These are phyloP conservation scores for Nebria salina DNA, from an alignment of 2,888 invertebrate species.

Conservation along the genomic window DNA sequence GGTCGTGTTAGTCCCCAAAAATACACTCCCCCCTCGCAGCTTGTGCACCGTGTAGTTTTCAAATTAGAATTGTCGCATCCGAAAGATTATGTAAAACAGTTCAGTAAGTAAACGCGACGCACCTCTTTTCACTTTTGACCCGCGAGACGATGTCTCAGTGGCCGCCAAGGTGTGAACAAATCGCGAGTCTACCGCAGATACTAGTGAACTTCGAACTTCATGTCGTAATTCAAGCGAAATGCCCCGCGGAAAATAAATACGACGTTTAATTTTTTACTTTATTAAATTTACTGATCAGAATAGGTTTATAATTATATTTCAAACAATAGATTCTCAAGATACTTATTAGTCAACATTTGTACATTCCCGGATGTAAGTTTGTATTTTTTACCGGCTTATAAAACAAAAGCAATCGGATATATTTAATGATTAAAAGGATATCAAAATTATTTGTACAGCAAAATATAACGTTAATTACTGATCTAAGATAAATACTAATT, in stretches of 20 bases:
- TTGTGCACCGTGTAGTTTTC: conserved; percentile 14
- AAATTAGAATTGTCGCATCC: conserved; percentile 38
- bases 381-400: background rate
- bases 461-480: too few species aligned
- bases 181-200: background rate
- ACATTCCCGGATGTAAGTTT: background rate
- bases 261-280: background rate
- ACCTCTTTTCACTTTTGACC: conserved; percentile 1
- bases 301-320: background rate
- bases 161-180: background rate
- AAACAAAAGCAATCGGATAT: background rate
- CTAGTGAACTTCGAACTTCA: background rate
- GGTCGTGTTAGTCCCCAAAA: conserved; percentile 23
- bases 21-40: conserved; percentile 16
- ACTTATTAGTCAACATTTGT: background rate
- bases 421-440: background rate
- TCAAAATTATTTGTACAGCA: background rate
- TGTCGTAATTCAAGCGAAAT: background rate
- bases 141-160: background rate
- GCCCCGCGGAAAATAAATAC: background rate
- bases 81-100: conserved; percentile 42
- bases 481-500: too few species aligned
- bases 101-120: conserved; percentile 2
- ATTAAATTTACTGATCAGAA: background rate
- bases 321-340: too few species aligned